Conservation (phyloP, 2,113 vertebrate genomes). For the Chaetodon trifascialis region DNA sequence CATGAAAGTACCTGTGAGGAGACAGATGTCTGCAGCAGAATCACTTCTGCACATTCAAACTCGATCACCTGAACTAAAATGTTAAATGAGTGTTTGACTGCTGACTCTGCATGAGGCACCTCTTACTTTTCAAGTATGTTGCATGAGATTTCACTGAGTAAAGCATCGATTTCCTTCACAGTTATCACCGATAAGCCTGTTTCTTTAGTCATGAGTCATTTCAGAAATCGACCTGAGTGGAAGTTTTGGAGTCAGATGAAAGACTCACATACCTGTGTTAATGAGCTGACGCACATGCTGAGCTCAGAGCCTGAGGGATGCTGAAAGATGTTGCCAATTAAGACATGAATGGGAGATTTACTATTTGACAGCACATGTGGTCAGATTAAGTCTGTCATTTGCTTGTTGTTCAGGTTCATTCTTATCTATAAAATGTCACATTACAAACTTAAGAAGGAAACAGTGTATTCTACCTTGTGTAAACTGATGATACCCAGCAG, state of each 20-base stretch:
- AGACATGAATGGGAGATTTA: background rate
- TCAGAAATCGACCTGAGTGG: background rate
- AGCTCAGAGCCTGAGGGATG: conserved; percentile 46
- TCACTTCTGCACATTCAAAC: background rate
- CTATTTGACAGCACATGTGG: background rate
- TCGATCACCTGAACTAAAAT: background rate
- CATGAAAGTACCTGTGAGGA: background rate
- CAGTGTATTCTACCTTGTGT: background rate
- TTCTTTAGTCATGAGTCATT: background rate
- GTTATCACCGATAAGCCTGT: background rate
- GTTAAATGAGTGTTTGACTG: background rate
- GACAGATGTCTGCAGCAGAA: background rate
- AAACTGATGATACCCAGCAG: background rate
- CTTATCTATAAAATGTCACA: background rate
- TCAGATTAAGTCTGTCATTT: background rate
- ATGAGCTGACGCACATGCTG: conserved; percentile 8
- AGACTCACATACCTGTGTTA: conserved; percentile 25
- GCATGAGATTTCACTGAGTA: background rate
- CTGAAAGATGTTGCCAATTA: conserved; percentile 11
- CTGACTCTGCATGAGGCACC: background rate
- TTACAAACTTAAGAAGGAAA: background rate
- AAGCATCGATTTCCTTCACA: conserved; percentile 5
- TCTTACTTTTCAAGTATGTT: background rate
- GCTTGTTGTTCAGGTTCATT: background rate
- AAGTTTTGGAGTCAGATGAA: conserved; percentile 7